Base-by-base conservation (phyloP, 2,888 invertebrate species). In the Anodontia alba region DNA sequence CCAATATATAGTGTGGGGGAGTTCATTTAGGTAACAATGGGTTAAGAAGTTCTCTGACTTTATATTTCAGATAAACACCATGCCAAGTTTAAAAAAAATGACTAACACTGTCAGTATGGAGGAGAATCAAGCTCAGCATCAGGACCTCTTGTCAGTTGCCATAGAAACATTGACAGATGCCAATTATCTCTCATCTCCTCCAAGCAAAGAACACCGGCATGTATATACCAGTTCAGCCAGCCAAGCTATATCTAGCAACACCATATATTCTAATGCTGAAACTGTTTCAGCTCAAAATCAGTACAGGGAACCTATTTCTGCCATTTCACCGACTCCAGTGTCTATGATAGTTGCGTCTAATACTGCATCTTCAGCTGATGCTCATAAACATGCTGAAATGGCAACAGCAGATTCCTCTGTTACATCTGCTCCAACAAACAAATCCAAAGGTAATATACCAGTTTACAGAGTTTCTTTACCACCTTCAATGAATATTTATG, bases 131-230 rank as follows among this genome's bases (percentile, higher is more conserved):
- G 77, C 84, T 8, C 81, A 81, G 31, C 85, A 85, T 67, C 85
- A 85, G 43, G 85, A 85, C 43, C 69, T 85, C n/a, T 75, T 85
- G 7, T 71, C 82, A 46, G 85, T 85, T 62, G 85, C 85, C 70
- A 85, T 85, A 74, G 80, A 83, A 57, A 76, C 82, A 29, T 72
- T 85, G 15, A 73, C 76, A 29, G 82, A 79, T 71, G 73, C 70
- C 8, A 62, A 79, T 29, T 43, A 62, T 33, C 62, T 62, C 5
- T 31, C 62, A 26, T 62, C 62, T 33, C 31, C 62, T 20, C 62
- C 62, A 33, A 17, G 62, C 62, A 62, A 62, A 17, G 62, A 62
- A 3, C 10, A 8, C 5, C 31, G 62, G 20, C 31, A 62, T 2
- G 5, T 20, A 7, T 62, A 33, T 33, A 33, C 31, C 62, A 62